Evolutionary conservation across 2,113 vertebrate genomes (phyloP), one percentile per base, ranked within the genome.

Genomic region (Brachyhypopomus occidentalis): DNA sequence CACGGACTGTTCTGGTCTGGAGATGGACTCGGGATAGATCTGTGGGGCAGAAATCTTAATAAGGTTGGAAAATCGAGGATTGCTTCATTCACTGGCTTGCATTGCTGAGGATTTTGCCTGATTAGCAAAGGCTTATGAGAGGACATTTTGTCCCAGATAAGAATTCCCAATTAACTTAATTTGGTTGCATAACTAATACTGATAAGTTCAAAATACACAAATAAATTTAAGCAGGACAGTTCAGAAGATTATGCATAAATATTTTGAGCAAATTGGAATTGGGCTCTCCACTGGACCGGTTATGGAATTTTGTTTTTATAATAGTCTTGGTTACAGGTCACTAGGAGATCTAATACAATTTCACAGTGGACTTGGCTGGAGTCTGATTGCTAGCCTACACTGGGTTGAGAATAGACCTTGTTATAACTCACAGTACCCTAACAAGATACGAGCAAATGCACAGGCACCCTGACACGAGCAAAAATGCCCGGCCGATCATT

Each of bases 41-140:
- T 75, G 69, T 66, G 77, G 84, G 77, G 71, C 58, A 64, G 59
- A 77, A 73, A 83, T 58, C 34, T 45, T 59, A 79, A 74, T 62
- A 30, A 45, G 80, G 71, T 75, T 30, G 60, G 77, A 45, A 62
- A 85, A 82, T 82, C 74, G 75, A 62, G 73, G 38, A 78, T 63
- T 75, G 22, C 48, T 60, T 78, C 36, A 3, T 48, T 48, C n/a
- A 36, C 30, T 41, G 69, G 62, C 67, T 23, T 56, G 38, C 17
- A 34, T 58, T 17, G 7, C 66, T 2, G 38, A 71, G 59, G 76
- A 27, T 66, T 84, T 76, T 55, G 66, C 52, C 64, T 25, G 77
- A 83, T 85, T 85, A 85, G 56, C 19, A 11, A 16, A 25, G 77
- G 73, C 25, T 80, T 85, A 77, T n/a, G 67, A 52, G 77, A 79